Evolutionary conservation across 2,797 vertebrate species (phyloP), one percentile per base, ranked within the genome.

Genomic region (Clamator glandarius): DNA sequence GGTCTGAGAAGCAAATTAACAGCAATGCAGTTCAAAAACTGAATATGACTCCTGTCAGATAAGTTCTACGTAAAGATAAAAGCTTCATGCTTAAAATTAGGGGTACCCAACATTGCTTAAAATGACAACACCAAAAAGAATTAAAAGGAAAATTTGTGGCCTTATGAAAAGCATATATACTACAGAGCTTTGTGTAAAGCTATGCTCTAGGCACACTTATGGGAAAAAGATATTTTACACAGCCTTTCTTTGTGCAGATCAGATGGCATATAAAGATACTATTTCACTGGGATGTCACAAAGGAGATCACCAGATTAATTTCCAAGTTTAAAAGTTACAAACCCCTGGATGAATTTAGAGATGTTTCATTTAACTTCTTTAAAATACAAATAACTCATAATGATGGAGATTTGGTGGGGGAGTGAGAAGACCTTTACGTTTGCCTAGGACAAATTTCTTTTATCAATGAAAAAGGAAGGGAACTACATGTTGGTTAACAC

Each of bases 381-480:
- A 72, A 93, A 92, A 84, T 64, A 88, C 55, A 42, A 64, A 52
- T 46, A 84, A 54, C 25, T 68, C 16, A 58, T 39, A 23, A 31
- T 67, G 48, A 55, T 52, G 48, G 20, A 77, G 46, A 79, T 72
- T 91, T 91, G 36, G 63, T 81, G 36, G 44, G 54, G 72, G 15
- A 24, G 74, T 51, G 42, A 76, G n/a, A 44, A 57, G 41, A n/a
- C 31, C 36, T 77, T 57, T 74, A 66, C 74, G 52, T 95, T 58
- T 89, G 12, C 20, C 16, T 41, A 82, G 61, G 64, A 86, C 80
- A 90, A 91, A 94, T 25, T 77, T 86, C 31, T 92, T 89, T 68
- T 36, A 67, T 62, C n/a, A 25, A 16, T 67, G 73, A 91, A 51
- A 74, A 81, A 68, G 81, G 29, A 69, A 55, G 11, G 11, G 62